Conservation (phyloP, 2,888 invertebrate species). For the Amiota mariae region DNA sequence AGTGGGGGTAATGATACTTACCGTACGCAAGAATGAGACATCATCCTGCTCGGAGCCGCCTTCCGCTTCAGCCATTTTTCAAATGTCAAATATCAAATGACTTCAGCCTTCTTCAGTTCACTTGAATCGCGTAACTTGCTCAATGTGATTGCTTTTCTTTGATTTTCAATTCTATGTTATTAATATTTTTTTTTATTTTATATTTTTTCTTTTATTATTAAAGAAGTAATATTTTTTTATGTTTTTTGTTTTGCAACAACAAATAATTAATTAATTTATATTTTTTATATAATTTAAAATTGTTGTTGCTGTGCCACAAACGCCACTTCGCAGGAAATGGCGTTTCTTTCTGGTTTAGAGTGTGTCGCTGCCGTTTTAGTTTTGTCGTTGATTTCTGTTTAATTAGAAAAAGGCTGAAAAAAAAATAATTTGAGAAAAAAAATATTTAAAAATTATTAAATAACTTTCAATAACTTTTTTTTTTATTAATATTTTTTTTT, state of each 20-base stretch:
- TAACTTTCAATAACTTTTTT: too few relatives aligned
- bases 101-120: slow-evolving; percentile 54
- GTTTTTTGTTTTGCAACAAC: not conserved
- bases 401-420: slow-evolving; percentile 3
- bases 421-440: not conserved
- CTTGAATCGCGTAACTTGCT: slow-evolving; percentile 32
- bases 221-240: slow-evolving; percentile 19
- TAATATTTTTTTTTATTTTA: slow-evolving; percentile 38
- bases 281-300: not conserved
- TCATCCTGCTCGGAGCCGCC: slow-evolving; percentile 99
- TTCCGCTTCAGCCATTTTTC: slow-evolving; percentile 90
- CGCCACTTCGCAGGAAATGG: slow-evolving; percentile 22
- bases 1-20: slow-evolving; percentile 75
- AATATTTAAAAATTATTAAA: too few relatives aligned
- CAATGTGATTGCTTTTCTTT: slow-evolving; percentile 38
- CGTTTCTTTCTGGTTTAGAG: not conserved
- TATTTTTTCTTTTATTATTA: not conserved
- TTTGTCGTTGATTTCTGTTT: not conserved
- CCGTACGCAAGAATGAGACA: slow-evolving; percentile 99
- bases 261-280: not conserved
- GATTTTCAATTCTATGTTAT: too few relatives aligned
- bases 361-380: not conserved
- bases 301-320: slow-evolving; percentile 20
- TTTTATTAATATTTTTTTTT: too few relatives aligned
- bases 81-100: slow-evolving; percentile 53